Base-by-base conservation (phyloP, 2,888 invertebrate genomes). In the Liopterus haemorrhoidalis region DNA sequence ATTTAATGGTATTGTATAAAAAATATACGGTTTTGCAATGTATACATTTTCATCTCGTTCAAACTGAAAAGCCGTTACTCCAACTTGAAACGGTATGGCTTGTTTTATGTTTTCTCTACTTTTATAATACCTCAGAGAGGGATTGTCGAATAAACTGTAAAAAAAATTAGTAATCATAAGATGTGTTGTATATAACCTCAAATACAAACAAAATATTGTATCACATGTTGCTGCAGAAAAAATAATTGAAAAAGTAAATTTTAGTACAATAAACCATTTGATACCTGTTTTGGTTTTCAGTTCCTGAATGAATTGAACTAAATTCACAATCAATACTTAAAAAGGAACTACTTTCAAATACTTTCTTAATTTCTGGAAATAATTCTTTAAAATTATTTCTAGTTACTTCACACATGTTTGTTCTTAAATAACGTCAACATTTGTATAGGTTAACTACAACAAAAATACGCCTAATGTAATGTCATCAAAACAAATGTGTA, bases 271-370 rank as follows among this genome's bases (percentile, higher is more conserved):
- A 21, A 18, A 44, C 44, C 44, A 38, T 31, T 22, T 22, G 28
- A 18, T 37, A 36, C 37, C n/a, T n/a, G n/a, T n/a, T n/a, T n/a
- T n/a, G n/a, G n/a, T n/a, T n/a, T n/a, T 31, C 44, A 6, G 22
- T 16, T 3, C 18, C 16, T 8, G 38, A 63, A 16, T 75, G 52
- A 45, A 68, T 56, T 15, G 63, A 84, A 46, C 82, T 82, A 60
- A 86, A 85, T 70, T 87, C 87, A 9, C 79, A 75, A 64, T 87
- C 87, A 52, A 87, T 71, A 11, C 80, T 74, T 54, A 84, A 64
- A 59, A 82, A 81, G 53, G 74, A 72, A 5, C 79, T 73, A 35
- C 70, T 69, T 58, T 75, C 70, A 18, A 86, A 64, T 47, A 71
- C 65, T 49, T 65, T 62, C 54, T 73, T 67, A 52, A 85, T 73